Base-by-base conservation (phyloP, 2,888 invertebrate species). In the Ypsolopha sequella region DNA sequence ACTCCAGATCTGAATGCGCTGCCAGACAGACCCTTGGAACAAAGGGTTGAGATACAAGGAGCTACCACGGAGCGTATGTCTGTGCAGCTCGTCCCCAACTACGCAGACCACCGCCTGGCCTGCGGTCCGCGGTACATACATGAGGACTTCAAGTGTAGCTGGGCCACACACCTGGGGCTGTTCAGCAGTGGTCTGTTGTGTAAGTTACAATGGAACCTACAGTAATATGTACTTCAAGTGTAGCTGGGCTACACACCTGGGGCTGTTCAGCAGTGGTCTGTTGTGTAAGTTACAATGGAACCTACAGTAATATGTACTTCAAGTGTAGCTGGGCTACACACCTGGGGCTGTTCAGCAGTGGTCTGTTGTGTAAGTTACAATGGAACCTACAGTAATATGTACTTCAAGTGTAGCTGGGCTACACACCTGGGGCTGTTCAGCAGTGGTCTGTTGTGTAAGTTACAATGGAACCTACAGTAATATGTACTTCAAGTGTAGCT, bases 121-220 rank as follows among this genome's bases (percentile, higher is more conserved):
- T 89, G 91, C 54, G 96, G 96, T 0, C 92, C 93, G 0, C 84
- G 93, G 54, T 95, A 95, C 71, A 88, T 91, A 63, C 67, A 78
- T 0, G 68, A 89, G 33, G 95, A 96, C 72, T 76, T 96, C 43
- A 87, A 85, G 54, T 82, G 92, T 55, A 75, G 76, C 51, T 88
- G 88, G 70, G 90, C 91, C 0, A 90, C 91, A 49, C 66, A 80
- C 58, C 72, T 95, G 48, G 91, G 91, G 0, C 65, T 67, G 34
- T 88, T 92, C 58, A 89, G 91, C 10, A 93, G 93, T 65, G 96
- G 96, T 44, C 88, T 96, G 41, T 66, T 92, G 57, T 76, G 94
- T 94, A 87, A 76, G 87, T 76, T 1, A 14, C 14, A 36, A n/a
- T 11, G n/a, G 14, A 10, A 49, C 11, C 36, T 41, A 11, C 10